Evolutionary conservation across 2,113 vertebrate species (phyloP), one percentile per base, ranked within the genome.

Genomic region (Crotophaga sulcirostris): DNA sequence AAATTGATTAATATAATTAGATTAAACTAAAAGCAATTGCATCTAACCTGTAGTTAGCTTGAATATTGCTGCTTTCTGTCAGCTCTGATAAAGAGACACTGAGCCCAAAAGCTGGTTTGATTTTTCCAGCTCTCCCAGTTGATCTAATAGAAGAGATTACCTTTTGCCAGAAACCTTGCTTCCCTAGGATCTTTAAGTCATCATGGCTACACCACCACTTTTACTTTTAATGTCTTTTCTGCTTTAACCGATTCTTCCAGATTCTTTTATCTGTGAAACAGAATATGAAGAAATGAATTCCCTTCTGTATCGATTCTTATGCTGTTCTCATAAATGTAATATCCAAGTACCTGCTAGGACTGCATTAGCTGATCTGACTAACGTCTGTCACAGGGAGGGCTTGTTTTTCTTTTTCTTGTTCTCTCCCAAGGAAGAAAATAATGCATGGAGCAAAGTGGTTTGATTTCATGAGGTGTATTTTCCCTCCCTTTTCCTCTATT

Each of bases 71-170:
- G 73, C 84, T 89, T 84, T 93, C 92, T 90, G 94, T 93, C 90
- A 87, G 89, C 75, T 84, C 89, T 94, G 86, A 94, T 93, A 93
- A 81, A 92, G 79, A 89, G 52, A 84, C 26, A 42, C 80, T 26
- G 60, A 87, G 80, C 64, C 89, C 68, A 90, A 90, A 60, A 90
- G 86, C 84, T 92, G 89, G 76, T 68, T 93, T 92, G 68, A 64
- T 87, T 95, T 94, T 89, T 82, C 69, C 83, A 92, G 68, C 24
- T 77, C 58, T 93, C 89, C 87, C 91, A 75, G 86, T 67, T 94
- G 52, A 97, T 95, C 91, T 94, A 93, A 96, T 90, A 89, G 78
- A 92, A 95, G 51, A 90, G 93, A 89, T 4, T 90, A 87, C 76
- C 72, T 96, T 96, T 93, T 13, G 7, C 93, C 89, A 84, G 64